Percentiles rank a stretch among this genome's conserved stretches.
These are phyloP conservation scores for Mactromeris polynyma DNA, from an alignment of 2,888 invertebrate genomes.

Conservation along the genomic window DNA sequence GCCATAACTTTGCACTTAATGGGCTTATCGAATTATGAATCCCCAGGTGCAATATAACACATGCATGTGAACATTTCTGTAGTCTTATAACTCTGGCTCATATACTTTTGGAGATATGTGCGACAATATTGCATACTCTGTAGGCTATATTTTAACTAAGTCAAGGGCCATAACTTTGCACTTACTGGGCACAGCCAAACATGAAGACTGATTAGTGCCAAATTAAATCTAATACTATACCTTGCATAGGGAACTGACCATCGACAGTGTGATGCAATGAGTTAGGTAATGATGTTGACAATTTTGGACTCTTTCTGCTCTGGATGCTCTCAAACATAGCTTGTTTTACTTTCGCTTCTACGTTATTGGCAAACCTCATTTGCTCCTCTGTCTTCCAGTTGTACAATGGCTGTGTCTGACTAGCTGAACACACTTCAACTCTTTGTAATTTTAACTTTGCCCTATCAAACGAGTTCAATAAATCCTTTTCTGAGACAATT, in stretches of 20 bases:
- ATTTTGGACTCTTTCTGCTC: slow-evolving; percentile 65
- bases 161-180: too few species aligned
- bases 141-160: too few species aligned
- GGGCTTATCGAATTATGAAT: too few species aligned
- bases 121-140: too few species aligned
- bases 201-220: background rate
- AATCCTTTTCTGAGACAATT: slow-evolving; percentile 57
- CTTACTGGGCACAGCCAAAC: too few species aligned
- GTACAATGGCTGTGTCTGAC: slow-evolving; percentile 54
- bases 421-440: slow-evolving; percentile 63
- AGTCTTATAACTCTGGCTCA: too few species aligned
- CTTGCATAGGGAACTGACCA: slow-evolving; percentile 64
- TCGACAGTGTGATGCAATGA: slow-evolving; percentile 44
- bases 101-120: too few species aligned
- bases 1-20: too few species aligned
- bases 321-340: slow-evolving; percentile 44
- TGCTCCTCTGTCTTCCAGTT: slow-evolving; percentile 47
- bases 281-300: slow-evolving; percentile 46
- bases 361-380: slow-evolving; percentile 50
- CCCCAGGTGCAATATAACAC: too few species aligned
- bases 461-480: slow-evolving; percentile 55
- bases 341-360: slow-evolving; percentile 44
- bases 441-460: slow-evolving; percentile 60
- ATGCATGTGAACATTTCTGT: too few species aligned
- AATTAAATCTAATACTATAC: slow-evolving; percentile 24